These are phyloP conservation scores for Trogon melanurus DNA, from an alignment of 2,113 vertebrate genomes.

Conservation along the genomic window DNA sequence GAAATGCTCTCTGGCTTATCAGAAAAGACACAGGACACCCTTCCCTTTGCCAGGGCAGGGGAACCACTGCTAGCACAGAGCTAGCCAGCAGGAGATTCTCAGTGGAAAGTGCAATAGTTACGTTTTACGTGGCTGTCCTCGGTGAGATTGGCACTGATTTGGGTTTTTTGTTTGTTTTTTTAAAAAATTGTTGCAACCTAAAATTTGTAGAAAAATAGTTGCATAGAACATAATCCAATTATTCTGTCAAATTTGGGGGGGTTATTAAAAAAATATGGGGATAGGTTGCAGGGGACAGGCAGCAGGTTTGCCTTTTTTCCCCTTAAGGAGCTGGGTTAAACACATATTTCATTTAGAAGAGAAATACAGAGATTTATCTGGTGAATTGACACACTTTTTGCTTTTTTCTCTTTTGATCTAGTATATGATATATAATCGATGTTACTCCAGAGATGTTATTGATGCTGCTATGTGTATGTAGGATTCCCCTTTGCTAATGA, in stretches of 20 bases:
- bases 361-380: neutral
- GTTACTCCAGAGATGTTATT: constrained; percentile 25
- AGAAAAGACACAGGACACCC: neutral
- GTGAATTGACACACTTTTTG: neutral
- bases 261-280: neutral
- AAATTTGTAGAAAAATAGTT: neutral
- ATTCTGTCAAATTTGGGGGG: neutral
- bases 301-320: neutral
- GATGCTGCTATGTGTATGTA: neutral
- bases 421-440: neutral
- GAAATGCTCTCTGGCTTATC: neutral
- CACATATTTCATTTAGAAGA: neutral
- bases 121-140: neutral
- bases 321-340: neutral
- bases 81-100: neutral
- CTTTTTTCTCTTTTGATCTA: constrained; percentile 13
- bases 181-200: neutral
- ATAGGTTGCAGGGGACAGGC: neutral
- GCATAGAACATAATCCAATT: neutral
- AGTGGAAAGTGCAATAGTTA: neutral
- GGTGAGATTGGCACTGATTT: neutral
- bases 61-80: neutral
- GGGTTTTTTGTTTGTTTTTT: too few relatives aligned
- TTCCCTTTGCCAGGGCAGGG: neutral
- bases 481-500: neutral